Base-by-base conservation (phyloP, 2,113 vertebrate genomes). In the Hippoglossus stenolepis region DNA sequence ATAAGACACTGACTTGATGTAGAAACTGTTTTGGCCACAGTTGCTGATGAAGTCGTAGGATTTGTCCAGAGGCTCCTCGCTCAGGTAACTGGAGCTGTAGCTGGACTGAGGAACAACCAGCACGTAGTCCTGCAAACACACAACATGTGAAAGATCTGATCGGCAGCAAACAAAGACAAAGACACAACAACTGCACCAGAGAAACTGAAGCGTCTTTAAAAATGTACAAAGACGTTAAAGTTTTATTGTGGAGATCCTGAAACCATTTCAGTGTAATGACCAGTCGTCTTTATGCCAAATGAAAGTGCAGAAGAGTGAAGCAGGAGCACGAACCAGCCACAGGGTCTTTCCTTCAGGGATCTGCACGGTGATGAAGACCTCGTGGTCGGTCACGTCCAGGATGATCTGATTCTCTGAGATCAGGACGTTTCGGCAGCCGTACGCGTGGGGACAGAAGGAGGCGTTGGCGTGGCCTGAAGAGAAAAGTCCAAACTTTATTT, bases 1-100 rank as follows among this genome's bases (percentile, higher is more conserved):
- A 2, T 14, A 0, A 13, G 47, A 20, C 0, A 80, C 95, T 90
- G 89, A 99, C 98, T 94, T 96, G 92, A 99, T 90, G 76, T 96
- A 92, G 89, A 98, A 98, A 83, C 97, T 96, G 57, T 96, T 97
- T 77, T 94, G 84, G n/a, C 97, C 95, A 0, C 98, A 99, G 84
- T 75, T 96, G 91, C 96, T 99, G 93, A 99, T 98, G 85, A 99
- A 99, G 88, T 98, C 96, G 0, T 99, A 98, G 0, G 98, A 99
- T 61, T 96, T 97, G 87, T 99, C 98, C 84, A 99, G 85, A 2
- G 95, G 96, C 68, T 98, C 96, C 75, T 99, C 97, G 1, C 84
- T 94, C 76, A 99, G 94, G 75, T 96, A 96, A 79, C 90, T 95
- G 80, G 97, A 92, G 83, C 91, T 96, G 86, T 97, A 98, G 82